Percentiles rank a stretch among this genome's conserved stretches.
phyloP scores from a whole-genome alignment of 2,113 vertebrate species.

The Neopipo cinnamomea region DNA sequence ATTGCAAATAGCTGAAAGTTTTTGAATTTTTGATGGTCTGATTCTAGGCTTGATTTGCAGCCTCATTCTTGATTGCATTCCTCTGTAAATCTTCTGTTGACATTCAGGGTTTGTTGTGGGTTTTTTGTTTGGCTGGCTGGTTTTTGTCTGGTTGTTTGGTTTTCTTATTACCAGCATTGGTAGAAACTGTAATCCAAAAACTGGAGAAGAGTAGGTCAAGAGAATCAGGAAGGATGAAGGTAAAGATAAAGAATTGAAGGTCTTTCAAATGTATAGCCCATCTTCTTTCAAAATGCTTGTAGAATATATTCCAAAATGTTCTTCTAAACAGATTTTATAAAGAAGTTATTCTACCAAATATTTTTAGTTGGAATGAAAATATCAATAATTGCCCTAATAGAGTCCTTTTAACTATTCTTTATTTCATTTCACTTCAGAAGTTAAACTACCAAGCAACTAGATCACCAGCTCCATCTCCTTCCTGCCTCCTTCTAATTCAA shows the following conservation, averaged over 20 bases:
- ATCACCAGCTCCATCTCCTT: background rate
- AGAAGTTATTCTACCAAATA: background rate
- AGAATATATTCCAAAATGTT: background rate
- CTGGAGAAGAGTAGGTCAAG: background rate
- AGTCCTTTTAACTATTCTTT: background rate
- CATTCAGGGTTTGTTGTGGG: background rate
- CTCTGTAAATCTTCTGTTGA: conserved; percentile 56
- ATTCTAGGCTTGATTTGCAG: conserved; percentile 76
- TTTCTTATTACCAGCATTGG: background rate
- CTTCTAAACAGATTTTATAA: background rate
- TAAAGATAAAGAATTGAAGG: background rate
- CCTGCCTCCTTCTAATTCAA: background rate
- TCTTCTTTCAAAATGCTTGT: background rate
- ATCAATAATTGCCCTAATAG: background rate
- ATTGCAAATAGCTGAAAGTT: conserved; percentile 75
- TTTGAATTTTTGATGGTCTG: conserved; percentile 73
- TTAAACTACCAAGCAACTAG: background rate
- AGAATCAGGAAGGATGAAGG: background rate
- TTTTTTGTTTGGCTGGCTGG: background rate
- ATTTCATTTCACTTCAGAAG: background rate
- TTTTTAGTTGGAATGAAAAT: background rate
- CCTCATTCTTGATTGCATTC: conserved; percentile 72
- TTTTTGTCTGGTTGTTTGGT: background rate
- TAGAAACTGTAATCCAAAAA: conserved; percentile 7
- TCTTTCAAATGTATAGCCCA: background rate